Evolutionary conservation across 2,888 invertebrate genomes (phyloP).

Genomic region (Pediacus dermestoides): DNA sequence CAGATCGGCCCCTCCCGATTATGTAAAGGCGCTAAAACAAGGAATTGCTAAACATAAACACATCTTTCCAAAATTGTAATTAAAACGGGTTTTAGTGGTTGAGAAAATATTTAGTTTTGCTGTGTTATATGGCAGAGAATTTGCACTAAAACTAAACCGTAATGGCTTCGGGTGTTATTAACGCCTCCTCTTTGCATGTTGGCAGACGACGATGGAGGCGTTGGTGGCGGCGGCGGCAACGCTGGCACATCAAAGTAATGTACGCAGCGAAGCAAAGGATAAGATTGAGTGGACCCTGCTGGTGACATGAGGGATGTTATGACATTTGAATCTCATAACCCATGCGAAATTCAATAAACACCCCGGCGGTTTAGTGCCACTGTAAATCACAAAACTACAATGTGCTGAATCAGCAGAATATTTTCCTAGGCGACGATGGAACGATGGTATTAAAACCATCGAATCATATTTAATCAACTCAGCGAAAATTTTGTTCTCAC

Average conservation of each 20-base stretch:
- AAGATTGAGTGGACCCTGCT: constrained; percentile 17
- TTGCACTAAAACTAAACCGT: too few species aligned
- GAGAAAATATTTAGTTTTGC: too few species aligned
- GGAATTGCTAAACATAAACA: too few species aligned
- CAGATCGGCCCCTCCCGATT: too few species aligned
- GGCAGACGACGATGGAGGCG: too few species aligned
- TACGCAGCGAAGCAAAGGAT: constrained; percentile 5
- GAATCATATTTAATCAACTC: constrained; percentile 6
- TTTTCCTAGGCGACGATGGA: background rate
- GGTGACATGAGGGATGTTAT: constrained; percentile 13
- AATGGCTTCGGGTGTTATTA: too few species aligned
- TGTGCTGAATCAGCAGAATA: constrained; percentile 6
- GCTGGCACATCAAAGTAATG: background rate
- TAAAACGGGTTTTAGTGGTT: too few species aligned
- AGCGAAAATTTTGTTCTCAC: constrained; percentile 8
- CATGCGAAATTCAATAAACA: constrained; percentile 13
- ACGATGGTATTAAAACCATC: constrained; percentile 1
- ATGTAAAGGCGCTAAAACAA: too few species aligned
- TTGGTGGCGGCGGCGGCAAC: too few species aligned
- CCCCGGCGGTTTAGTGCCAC: constrained; percentile 1
- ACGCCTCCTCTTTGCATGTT: too few species aligned
- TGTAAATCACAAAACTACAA: constrained; percentile 6
- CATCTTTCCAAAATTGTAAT: too few species aligned
- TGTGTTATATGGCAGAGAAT: too few species aligned
- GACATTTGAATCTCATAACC: constrained; percentile 15